phyloP scores from a whole-genome alignment of 2,888 invertebrate species.

The Drosophila pegasa region DNA sequence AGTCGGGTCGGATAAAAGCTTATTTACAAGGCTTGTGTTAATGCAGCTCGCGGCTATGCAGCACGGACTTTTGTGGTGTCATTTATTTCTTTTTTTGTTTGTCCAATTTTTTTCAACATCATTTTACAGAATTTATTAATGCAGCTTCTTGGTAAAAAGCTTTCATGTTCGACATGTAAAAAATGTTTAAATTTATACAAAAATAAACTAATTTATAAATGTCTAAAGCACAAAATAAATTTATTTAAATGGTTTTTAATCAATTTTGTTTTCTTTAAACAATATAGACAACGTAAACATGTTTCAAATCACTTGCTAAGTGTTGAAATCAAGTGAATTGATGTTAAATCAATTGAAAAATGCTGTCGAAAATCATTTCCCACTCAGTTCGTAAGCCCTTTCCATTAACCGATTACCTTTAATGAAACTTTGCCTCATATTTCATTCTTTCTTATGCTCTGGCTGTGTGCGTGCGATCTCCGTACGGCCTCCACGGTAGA shows the following conservation, averaged over 20 bases:
- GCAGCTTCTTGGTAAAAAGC: constrained; percentile 4
- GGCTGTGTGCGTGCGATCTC: constrained; percentile 11
- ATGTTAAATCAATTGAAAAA: not conserved
- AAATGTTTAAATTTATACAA: not conserved
- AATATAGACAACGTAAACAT: no score
- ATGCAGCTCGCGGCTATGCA: constrained; percentile 74
- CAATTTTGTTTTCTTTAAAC: no score
- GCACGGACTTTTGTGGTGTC: constrained; percentile 64
- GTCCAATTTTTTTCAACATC: not conserved
- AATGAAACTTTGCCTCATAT: constrained; percentile 20
- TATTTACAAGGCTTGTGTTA: constrained; percentile 76
- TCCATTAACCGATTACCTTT: constrained; percentile 26
- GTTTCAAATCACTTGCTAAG: not conserved
- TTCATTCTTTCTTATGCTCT: constrained; percentile 22
- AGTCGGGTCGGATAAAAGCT: constrained; percentile 64
- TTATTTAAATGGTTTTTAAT: no score
- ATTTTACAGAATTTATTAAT: constrained; percentile 32
- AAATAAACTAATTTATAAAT: no score
- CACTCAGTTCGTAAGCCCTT: not conserved
- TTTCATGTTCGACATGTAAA: not conserved
- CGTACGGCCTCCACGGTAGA: not conserved
- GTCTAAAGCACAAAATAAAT: no score
- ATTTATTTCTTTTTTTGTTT: constrained; percentile 16
- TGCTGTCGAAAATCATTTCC: constrained; percentile 5
- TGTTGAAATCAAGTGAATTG: not conserved